Percentiles rank a stretch among this genome's conserved stretches.
phyloP scores from a whole-genome alignment of 2,888 invertebrate genomes.

The Scaptomyza tumidula region DNA sequence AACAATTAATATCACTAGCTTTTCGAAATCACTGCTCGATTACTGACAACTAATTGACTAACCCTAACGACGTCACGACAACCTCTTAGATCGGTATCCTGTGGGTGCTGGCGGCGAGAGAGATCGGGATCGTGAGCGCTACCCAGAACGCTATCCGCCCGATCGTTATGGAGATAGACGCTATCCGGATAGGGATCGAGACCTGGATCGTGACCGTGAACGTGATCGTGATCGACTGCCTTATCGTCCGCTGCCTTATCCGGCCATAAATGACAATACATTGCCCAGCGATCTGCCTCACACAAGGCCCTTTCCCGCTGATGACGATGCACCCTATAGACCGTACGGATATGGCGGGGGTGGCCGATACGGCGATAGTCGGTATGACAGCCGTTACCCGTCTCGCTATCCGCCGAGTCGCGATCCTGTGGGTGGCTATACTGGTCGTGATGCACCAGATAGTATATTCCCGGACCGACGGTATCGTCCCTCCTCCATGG shows the following conservation, averaged over 20 bases:
- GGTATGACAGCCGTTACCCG: constrained; percentile 75
- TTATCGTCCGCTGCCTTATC: constrained; percentile 79
- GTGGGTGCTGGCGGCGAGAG: constrained; percentile 79
- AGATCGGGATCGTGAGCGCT: constrained; percentile 69
- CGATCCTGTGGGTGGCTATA: constrained; percentile 79
- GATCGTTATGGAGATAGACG: constrained; percentile 69
- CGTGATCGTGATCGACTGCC: constrained; percentile 62
- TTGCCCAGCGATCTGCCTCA: constrained; percentile 84
- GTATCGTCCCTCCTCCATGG: constrained; percentile 83
- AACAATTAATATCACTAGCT: constrained; percentile 55
- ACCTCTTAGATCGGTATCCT: constrained; percentile 78
- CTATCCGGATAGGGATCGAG: constrained; percentile 70
- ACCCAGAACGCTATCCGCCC: constrained; percentile 67
- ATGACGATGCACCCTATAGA: constrained; percentile 78
- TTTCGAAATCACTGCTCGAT: constrained; percentile 34
- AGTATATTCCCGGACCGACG: constrained; percentile 85
- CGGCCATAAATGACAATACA: constrained; percentile 78
- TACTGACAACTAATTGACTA: constrained; percentile 81
- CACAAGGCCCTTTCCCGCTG: constrained; percentile 80
- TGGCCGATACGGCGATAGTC: constrained; percentile 79
- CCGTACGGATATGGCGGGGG: constrained; percentile 77
- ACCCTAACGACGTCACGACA: constrained; percentile 50
- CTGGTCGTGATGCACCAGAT: constrained; percentile 82
- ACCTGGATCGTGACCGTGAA: constrained; percentile 67
- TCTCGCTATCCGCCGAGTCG: constrained; percentile 78